phyloP scores from a whole-genome alignment of 2,113 vertebrate species.

The Mormyrus iriodes region DNA sequence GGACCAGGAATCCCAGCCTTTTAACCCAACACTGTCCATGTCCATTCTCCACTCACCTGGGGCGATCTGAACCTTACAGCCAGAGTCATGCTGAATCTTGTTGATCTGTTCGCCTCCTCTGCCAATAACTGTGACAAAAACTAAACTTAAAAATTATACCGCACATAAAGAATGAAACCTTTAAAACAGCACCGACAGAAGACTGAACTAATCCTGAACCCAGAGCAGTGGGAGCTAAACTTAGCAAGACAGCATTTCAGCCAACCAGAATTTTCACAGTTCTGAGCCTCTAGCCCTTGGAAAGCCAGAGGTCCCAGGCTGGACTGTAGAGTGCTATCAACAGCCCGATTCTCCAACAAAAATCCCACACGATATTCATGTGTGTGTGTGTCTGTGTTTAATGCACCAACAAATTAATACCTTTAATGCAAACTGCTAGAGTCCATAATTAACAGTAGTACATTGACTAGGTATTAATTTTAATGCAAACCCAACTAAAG shows the following conservation, averaged over 20 bases:
- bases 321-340: background rate
- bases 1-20: background rate
- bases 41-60: slow-evolving; percentile 62
- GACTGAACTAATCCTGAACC: background rate
- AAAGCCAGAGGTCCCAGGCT: background rate
- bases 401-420: background rate
- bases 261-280: background rate
- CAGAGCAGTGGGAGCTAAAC: background rate
- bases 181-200: background rate
- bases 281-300: background rate
- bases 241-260: background rate
- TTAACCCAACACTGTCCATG: background rate
- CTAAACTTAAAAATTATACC: background rate
- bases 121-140: slow-evolving; percentile 71
- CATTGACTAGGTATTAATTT: background rate
- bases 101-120: slow-evolving; percentile 90
- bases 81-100: slow-evolving; percentile 91
- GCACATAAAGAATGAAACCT: background rate
- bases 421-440: background rate
- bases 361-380: background rate
- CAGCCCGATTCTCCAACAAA: background rate
- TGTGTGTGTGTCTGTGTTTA: background rate
- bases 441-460: background rate
- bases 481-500: background rate
- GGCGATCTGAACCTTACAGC: slow-evolving; percentile 91